A percentile compares a stretch with the other conserved stretches of the same genome.
These are phyloP conservation scores for Iphiclides podalirius DNA, from an alignment of 2,888 invertebrate genomes.

Conservation along the genomic window DNA sequence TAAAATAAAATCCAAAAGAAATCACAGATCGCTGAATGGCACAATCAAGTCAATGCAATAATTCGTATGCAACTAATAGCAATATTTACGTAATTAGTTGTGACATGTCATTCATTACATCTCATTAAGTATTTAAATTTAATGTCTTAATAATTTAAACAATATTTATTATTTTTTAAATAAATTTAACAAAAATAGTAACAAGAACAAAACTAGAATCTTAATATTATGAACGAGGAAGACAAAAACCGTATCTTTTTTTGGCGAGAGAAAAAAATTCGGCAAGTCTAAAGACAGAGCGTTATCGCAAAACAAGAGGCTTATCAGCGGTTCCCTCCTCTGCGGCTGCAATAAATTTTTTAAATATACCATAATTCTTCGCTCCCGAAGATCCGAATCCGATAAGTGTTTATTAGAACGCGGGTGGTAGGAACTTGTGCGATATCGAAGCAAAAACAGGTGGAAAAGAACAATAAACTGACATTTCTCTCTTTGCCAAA, in stretches of 20 bases:
- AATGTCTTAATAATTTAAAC: constrained; percentile 22
- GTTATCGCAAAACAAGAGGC: constrained; percentile 61
- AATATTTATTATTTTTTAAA: constrained; percentile 4
- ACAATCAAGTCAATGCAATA: constrained; percentile 61
- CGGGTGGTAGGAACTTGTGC: constrained; percentile 65
- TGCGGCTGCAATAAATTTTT: constrained; percentile 71
- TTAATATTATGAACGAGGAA: background rate
- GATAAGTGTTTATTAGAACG: constrained; percentile 75
- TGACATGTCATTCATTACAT: constrained; percentile 69
- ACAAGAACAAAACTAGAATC: background rate
- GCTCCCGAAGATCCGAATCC: constrained; percentile 60
- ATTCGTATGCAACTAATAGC: constrained; percentile 70
- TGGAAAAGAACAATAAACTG: constrained; percentile 50
- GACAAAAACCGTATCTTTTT: constrained; percentile 8
- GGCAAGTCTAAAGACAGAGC: constrained; percentile 47
- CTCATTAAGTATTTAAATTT: constrained; percentile 73
- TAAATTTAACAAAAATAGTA: constrained; percentile 3
- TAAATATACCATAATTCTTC: constrained; percentile 76
- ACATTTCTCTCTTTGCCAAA: constrained; percentile 51
- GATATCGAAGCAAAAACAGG: constrained; percentile 59
- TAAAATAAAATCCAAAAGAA: constrained; percentile 39
- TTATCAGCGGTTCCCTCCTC: constrained; percentile 68
- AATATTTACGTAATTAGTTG: constrained; percentile 54
- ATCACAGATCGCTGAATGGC: constrained; percentile 41
- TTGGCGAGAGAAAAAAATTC: constrained; percentile 34